Base-by-base conservation (phyloP, 2,888 invertebrate species). In the Aphodius granarius region DNA sequence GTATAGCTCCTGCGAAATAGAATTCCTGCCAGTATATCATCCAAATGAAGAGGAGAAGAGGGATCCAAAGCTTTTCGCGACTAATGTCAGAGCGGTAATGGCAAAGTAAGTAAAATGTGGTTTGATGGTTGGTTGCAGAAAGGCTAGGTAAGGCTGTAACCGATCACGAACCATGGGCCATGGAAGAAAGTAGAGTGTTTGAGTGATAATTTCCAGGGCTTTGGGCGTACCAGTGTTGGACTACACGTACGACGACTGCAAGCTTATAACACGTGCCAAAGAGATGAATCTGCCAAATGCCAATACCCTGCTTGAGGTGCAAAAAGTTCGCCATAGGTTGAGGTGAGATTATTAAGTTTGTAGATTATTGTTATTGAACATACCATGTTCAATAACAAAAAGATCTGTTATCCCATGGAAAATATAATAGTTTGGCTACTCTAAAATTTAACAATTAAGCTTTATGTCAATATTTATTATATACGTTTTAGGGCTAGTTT, bases 201-300 rank as follows among this genome's bases (percentile, higher is more conserved):
- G 63, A 19, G 6, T 73, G 3, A 22, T 71, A 43, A 23, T 16
- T 89, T 89, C 9, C 86, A 97, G 97, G 83, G 94, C 95, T 1
- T 88, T 97, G 16, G 92, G 93, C 1, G 91, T 97, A 64, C 97
- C 97, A 3, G 93, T 95, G 0, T 91, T 96, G 66, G 97, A 98
- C 86, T 97, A 96, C 86, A 95, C 97, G 0, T 97, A 95, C 86
- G 96, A 97, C 84, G 97, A 97, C 87, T 97, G 97, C 81, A 91
- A 94, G 66, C 89, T 97, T 77, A 94, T 97, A 89, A 92, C 92
- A 73, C 91, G 93, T 81, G 96, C 96, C n/a, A 94, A 94, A 84
- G 93, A 94, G 81, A 90, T 96, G 83, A 93, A 95, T 81, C 89
- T 97, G 23, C 95, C 96, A 0, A 90, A 91, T 79, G 93, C 94